Evolutionary conservation across 2,888 invertebrate species (phyloP).

Genomic region (Altica lythri): DNA sequence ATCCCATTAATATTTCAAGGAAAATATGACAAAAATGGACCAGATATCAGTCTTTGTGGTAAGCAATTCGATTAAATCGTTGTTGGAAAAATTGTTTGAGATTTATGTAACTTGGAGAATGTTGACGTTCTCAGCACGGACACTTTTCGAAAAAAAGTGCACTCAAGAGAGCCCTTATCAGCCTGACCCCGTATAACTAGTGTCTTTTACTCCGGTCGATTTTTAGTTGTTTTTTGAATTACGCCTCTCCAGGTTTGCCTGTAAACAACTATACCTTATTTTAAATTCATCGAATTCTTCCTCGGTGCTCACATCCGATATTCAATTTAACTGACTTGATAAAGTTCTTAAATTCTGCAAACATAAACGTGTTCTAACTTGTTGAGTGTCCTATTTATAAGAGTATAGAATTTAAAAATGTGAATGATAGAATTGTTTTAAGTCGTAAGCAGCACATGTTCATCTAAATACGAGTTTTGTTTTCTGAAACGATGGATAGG

Average conservation of each 20-base stretch:
- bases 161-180: constrained; percentile 51
- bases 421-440: no score
- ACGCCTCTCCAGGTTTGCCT: constrained; percentile 1
- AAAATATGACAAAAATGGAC: no score
- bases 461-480: no score
- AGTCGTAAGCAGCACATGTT: no score
- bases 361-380: constrained; percentile 1
- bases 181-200: constrained; percentile 40
- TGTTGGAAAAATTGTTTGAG: constrained; percentile 47
- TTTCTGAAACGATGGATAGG: no score
- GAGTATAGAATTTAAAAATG: neutral
- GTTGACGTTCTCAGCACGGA: constrained; percentile 47
- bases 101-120: constrained; percentile 46
- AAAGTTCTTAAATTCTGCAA: constrained; percentile 2
- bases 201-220: constrained; percentile 19
- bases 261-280: constrained; percentile 20
- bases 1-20: no score
- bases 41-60: no score
- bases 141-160: constrained; percentile 46
- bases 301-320: constrained; percentile 6
- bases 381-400: constrained; percentile 1
- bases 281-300: constrained; percentile 24
- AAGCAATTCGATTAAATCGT: constrained; percentile 52
- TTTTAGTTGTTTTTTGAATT: constrained; percentile 18
- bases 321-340: constrained; percentile 16